Conservation (phyloP, 1,140 invertebrate genomes). For the Drepana arcuata region DNA sequence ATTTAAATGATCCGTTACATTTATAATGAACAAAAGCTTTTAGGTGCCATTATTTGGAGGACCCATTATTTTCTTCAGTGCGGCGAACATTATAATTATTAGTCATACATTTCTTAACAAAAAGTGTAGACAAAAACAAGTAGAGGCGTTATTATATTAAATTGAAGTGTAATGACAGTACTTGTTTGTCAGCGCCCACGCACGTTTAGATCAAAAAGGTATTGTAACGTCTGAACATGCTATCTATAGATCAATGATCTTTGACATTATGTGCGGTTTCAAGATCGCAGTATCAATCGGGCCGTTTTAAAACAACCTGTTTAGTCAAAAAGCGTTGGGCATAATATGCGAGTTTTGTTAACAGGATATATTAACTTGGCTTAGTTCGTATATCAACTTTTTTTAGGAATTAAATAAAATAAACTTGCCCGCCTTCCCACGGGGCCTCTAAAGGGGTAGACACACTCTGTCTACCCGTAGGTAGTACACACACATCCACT, state of each 20-base stretch:
- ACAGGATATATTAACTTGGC: not conserved
- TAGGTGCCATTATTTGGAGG: not conserved
- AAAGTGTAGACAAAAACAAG: conserved; percentile 17
- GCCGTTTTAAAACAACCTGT: too few species aligned
- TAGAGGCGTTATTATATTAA: conserved; percentile 44
- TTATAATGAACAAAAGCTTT: too few species aligned
- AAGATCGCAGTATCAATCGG: conserved; percentile 11
- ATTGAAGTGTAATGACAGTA: conserved; percentile 46
- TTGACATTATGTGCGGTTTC: conserved; percentile 15
- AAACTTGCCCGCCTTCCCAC: too few species aligned
- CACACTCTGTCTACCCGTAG: too few species aligned
- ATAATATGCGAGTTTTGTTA: too few species aligned
- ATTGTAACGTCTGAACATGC: not conserved
- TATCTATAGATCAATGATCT: conserved; percentile 12
- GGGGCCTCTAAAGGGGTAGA: too few species aligned
- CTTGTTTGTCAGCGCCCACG: conserved; percentile 36
- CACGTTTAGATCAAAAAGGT: conserved; percentile 11
- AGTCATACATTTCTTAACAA: conserved; percentile 13
- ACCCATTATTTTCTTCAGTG: conserved; percentile 4
- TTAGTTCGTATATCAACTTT: too few species aligned
- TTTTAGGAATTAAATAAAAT: too few species aligned
- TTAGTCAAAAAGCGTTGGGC: too few species aligned
- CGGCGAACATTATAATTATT: conserved; percentile 10
- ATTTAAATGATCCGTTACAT: conserved; percentile 5
- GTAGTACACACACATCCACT: too few species aligned